Evolutionary conservation across 2,797 vertebrate species (phyloP).

Genomic region (Xenops minutus): DNA sequence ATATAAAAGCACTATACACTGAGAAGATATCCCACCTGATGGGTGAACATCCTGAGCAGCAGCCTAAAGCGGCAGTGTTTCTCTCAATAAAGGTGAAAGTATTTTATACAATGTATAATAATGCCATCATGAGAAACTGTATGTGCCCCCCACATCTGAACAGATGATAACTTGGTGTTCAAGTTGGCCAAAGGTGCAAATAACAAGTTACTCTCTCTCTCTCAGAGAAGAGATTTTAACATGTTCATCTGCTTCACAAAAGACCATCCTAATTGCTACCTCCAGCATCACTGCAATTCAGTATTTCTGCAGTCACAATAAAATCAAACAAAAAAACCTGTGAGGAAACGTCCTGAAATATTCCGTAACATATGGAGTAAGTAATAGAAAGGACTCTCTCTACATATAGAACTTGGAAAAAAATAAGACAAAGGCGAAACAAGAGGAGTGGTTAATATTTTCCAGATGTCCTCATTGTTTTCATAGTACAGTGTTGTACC

Average conservation of each 20-base stretch:
- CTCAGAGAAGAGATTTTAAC: background rate
- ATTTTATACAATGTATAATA: background rate
- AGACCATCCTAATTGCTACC: background rate
- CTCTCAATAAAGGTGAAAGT: background rate
- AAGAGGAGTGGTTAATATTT: background rate
- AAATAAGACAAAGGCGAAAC: background rate
- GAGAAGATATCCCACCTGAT: background rate
- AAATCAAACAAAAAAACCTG: background rate
- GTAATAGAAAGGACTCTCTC: background rate
- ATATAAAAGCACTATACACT: background rate
- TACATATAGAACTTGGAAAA: background rate
- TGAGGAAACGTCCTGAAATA: background rate
- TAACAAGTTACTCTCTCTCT: background rate
- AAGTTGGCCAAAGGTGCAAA: background rate
- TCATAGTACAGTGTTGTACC: background rate
- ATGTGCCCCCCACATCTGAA: background rate
- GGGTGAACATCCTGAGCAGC: background rate
- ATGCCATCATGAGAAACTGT: background rate
- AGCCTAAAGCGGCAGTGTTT: background rate
- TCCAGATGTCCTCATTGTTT: background rate
- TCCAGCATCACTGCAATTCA: background rate
- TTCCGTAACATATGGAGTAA: background rate
- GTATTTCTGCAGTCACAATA: background rate
- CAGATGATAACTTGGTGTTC: accelerated
- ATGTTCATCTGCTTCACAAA: background rate